Base-by-base conservation (phyloP, 2,113 vertebrate genomes). In the Nansenia antarctica region DNA sequence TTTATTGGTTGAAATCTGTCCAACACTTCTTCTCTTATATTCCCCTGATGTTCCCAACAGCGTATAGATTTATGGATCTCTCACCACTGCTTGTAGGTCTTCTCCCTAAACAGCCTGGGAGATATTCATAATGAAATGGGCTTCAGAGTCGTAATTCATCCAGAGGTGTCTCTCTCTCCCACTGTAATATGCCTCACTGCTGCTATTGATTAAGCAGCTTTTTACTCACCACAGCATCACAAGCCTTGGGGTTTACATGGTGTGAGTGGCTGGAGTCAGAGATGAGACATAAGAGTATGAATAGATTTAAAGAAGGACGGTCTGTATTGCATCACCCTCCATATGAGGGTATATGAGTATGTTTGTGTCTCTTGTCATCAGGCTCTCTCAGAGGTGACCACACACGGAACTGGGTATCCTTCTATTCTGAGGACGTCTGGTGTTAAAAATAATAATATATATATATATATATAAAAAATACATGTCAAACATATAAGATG, bases 361-460 rank as follows among this genome's bases (percentile, higher is more conserved):
- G 20, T 69, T 55, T 64, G 34, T 49, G 11, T 70, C 34, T 47
- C 12, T 64, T 5, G 15, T 47, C n/a, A n/a, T n/a, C n/a, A n/a
- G n/a, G n/a, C n/a, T n/a, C n/a, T n/a, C n/a, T n/a, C n/a, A n/a
- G n/a, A n/a, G n/a, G n/a, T n/a, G n/a, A n/a, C n/a, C n/a, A n/a
- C n/a, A n/a, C n/a, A n/a, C n/a, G n/a, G n/a, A n/a, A n/a, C n/a
- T n/a, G n/a, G n/a, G n/a, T n/a, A n/a, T n/a, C n/a, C n/a, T n/a
- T n/a, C n/a, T n/a, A n/a, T n/a, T n/a, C n/a, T n/a, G n/a, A n/a
- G n/a, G n/a, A n/a, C n/a, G n/a, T n/a, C n/a, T n/a, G n/a, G n/a
- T n/a, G n/a, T n/a, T n/a, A n/a, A n/a, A n/a, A n/a, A n/a, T n/a
- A n/a, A n/a, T n/a, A n/a, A n/a, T n/a, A n/a, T n/a, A n/a, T n/a